Evolutionary conservation across 2,888 invertebrate species (phyloP).

Genomic region (Xanthostigma xanthostigma): DNA sequence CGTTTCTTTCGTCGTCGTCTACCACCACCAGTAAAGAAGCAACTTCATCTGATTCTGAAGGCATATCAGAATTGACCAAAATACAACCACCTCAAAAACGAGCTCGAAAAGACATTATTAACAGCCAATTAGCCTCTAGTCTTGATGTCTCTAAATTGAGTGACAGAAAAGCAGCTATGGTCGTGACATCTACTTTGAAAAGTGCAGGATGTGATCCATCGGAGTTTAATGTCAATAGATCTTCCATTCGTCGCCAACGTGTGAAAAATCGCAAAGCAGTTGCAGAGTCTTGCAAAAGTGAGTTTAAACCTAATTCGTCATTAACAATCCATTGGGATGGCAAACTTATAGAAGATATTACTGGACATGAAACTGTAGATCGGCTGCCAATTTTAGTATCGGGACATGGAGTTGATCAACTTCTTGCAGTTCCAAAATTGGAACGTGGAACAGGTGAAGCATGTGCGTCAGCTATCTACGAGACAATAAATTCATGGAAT

Average conservation of each 20-base stretch:
- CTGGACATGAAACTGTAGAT: constrained; percentile 2
- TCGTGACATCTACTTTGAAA: constrained; percentile 5
- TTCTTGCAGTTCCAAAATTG: constrained; percentile 2
- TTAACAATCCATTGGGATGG: constrained; percentile 7
- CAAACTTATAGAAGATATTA: constrained; percentile 6
- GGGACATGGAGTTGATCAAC: not conserved
- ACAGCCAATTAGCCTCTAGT: constrained; percentile 1
- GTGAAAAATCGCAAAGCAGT: constrained; percentile 1
- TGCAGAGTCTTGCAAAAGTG: constrained; percentile 4
- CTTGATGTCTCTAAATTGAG: constrained; percentile 3
- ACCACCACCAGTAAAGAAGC: too few species aligned
- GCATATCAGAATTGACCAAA: too few species aligned
- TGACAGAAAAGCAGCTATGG: constrained; percentile 5
- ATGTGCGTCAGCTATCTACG: not conserved
- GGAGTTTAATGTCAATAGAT: constrained; percentile 2
- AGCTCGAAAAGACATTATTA: not conserved
- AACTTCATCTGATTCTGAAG: too few species aligned
- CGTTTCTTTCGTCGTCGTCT: too few species aligned
- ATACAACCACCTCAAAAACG: not conserved
- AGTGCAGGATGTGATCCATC: constrained; percentile 3
- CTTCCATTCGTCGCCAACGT: constrained; percentile 4
- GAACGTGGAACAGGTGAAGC: not conserved
- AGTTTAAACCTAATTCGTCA: not conserved
- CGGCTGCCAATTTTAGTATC: constrained; percentile 3
- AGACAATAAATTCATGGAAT: constrained; percentile 5